phyloP scores from a whole-genome alignment of 2,888 invertebrate species.

The Philereme vetulata region DNA sequence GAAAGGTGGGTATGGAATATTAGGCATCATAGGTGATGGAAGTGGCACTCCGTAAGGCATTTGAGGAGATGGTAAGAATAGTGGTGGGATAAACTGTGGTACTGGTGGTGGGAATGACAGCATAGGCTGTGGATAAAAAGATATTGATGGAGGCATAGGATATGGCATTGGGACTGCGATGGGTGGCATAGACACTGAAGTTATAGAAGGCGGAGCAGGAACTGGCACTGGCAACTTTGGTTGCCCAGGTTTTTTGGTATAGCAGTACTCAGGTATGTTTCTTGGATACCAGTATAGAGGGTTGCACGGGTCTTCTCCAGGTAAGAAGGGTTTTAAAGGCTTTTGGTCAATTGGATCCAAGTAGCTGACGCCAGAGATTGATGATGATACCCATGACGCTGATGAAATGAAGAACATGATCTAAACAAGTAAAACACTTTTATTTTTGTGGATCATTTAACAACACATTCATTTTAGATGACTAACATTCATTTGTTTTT shows the following conservation, averaged over 20 bases:
- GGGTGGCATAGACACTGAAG: constrained; percentile 27
- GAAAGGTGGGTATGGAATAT: constrained; percentile 18
- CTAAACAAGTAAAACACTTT: constrained; percentile 44
- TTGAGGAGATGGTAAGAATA: constrained; percentile 33
- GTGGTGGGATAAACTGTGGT: constrained; percentile 38
- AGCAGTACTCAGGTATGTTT: constrained; percentile 49
- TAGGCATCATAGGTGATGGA: constrained; percentile 20
- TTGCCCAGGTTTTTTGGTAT: constrained; percentile 23
- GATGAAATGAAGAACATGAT: constrained; percentile 35
- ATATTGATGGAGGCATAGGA: constrained; percentile 13
- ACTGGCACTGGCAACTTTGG: constrained; percentile 26
- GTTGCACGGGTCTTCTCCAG: constrained; percentile 61
- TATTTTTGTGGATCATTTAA: no score
- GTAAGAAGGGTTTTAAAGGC: constrained; percentile 17
- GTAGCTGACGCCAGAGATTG: constrained; percentile 56
- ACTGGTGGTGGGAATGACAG: constrained; percentile 2
- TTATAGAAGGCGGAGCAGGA: constrained; percentile 30
- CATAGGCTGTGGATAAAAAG: constrained; percentile 9
- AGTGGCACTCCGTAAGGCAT: constrained; percentile 43
- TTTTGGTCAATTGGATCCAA: constrained; percentile 45
- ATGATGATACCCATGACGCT: constrained; percentile 39
- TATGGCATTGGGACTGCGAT: constrained; percentile 10
- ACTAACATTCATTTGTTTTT: no score
- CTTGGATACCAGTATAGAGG: constrained; percentile 69
- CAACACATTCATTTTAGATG: no score